A percentile compares a stretch with the other conserved stretches of the same genome.
These are phyloP conservation scores for Acanthurus tractus DNA, from an alignment of 2,797 vertebrate genomes.

Conservation along the genomic window DNA sequence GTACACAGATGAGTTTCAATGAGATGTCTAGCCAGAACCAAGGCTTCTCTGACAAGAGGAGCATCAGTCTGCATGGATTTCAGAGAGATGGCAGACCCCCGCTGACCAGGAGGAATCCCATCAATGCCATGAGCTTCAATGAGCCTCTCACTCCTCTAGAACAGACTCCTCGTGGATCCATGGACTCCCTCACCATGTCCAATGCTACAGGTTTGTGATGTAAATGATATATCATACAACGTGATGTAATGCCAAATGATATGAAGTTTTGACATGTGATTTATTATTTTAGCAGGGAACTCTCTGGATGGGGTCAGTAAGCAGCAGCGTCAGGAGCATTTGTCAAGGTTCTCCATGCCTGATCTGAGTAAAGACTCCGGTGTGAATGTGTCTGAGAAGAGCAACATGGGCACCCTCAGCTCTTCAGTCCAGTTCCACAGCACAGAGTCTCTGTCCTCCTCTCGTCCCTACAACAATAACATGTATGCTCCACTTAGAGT, in stretches of 20 bases:
- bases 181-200: conserved; percentile 94
- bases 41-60: conserved; percentile 91
- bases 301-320: conserved; percentile 92
- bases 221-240: neutral
- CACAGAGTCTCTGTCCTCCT: conserved; percentile 94
- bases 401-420: conserved; percentile 96
- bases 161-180: conserved; percentile 95
- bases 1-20: conserved; percentile 97
- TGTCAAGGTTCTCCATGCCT: conserved; percentile 98
- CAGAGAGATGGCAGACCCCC: conserved; percentile 90
- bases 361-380: conserved; percentile 98
- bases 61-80: conserved; percentile 93
- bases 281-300: conserved; percentile 84
- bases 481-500: conserved; percentile 89
- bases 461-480: conserved; percentile 92
- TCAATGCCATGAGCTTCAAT: conserved; percentile 93
- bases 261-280: conserved; percentile 33
- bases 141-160: conserved; percentile 93
- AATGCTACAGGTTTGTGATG: conserved; percentile 91
- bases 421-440: conserved; percentile 96
- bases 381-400: conserved; percentile 96
- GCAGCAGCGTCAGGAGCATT: conserved; percentile 92
- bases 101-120: conserved; percentile 92
- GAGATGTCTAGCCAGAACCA: conserved; percentile 93
- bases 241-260: neutral